Conservation (phyloP, 53 echinoderm and acorn worm genomes). For the Luidia sarsii region DNA sequence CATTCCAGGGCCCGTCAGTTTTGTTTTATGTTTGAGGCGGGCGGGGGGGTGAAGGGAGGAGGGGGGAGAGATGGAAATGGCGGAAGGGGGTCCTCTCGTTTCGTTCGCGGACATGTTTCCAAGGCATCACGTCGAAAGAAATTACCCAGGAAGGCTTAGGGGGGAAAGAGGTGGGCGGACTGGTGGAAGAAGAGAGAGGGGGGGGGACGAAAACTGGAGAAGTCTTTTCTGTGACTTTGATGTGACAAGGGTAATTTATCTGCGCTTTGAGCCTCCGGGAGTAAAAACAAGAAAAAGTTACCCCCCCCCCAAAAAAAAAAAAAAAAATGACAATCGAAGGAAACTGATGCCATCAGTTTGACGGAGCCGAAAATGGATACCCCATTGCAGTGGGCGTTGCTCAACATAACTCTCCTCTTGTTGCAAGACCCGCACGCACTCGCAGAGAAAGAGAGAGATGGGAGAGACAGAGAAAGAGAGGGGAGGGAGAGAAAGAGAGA, state of each 20-base stretch:
- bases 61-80: no score
- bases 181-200: no score
- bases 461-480: no score
- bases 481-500: no score
- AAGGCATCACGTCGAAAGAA: not conserved
- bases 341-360: not conserved
- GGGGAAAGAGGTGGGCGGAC: not conserved
- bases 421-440: not conserved
- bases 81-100: no score
- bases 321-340: not conserved
- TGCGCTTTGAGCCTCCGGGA: not conserved
- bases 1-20: slow-evolving; percentile 10
- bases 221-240: slow-evolving; percentile 19
- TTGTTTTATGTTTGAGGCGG: no score
- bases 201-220: no score
- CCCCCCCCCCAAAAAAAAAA: no score
- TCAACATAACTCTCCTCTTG: not conserved
- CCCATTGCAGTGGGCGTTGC: not conserved
- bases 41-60: no score
- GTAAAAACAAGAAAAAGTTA: not conserved
- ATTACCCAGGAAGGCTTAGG: not conserved
- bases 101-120: no score
- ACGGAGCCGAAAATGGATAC: not conserved
- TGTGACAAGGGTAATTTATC: slow-evolving; percentile 10
- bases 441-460: no score